These are phyloP conservation scores for Stylophora pistillata DNA, from an alignment of 64 coral and sea anemone genomes.

Conservation along the genomic window DNA sequence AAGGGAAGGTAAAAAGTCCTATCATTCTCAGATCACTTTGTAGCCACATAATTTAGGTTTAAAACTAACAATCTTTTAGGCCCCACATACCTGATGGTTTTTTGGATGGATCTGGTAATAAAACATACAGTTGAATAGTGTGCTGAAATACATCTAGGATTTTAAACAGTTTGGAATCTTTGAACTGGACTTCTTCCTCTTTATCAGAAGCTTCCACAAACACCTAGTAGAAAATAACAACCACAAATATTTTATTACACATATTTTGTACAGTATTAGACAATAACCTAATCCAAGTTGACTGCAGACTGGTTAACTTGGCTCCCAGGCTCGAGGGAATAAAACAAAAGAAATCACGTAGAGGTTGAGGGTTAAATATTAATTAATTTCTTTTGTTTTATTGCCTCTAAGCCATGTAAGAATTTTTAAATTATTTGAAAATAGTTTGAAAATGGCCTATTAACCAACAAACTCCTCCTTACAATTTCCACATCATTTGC, in stretches of 20 bases:
- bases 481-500: too few species aligned
- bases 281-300: too few species aligned
- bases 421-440: too few species aligned
- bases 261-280: too few species aligned
- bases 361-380: too few species aligned
- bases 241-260: not conserved
- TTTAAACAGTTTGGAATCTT: conserved; percentile 67
- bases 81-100: conserved; percentile 61
- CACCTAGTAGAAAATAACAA: conserved; percentile 48
- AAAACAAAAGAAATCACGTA: too few species aligned
- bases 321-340: too few species aligned
- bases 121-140: conserved; percentile 58
- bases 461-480: too few species aligned
- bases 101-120: conserved; percentile 68
- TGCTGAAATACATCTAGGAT: conserved; percentile 75
- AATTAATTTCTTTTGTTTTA: too few species aligned
- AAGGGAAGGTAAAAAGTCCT: not conserved
- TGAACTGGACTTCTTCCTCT: conserved; percentile 62
- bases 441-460: too few species aligned
- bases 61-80: not conserved
- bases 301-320: too few species aligned
- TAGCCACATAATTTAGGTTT: not conserved
- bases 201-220: conserved; percentile 78
- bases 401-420: too few species aligned
- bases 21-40: not conserved